Percentiles rank a stretch among this genome's conserved stretches.
These are phyloP conservation scores for Hermetia illucens DNA, from an alignment of 1,140 invertebrate species.

Conservation along the genomic window DNA sequence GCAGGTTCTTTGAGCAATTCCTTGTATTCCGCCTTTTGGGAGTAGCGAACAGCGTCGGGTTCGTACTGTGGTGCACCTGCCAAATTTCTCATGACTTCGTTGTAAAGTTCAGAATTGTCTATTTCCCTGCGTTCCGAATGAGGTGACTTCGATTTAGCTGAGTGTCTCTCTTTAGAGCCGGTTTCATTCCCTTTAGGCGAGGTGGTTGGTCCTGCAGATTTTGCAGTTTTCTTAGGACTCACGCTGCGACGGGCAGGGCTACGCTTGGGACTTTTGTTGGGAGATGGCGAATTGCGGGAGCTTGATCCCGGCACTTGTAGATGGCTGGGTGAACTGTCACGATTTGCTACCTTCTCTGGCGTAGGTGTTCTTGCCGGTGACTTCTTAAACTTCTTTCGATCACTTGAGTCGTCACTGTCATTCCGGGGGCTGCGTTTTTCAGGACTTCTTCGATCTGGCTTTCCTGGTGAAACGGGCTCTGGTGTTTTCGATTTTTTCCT, in stretches of 20 bases:
- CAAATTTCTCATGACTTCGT: slow-evolving; percentile 21
- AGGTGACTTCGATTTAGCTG: too few relatives aligned
- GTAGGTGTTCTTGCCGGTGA: slow-evolving; percentile 10
- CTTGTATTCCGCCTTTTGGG: slow-evolving; percentile 23
- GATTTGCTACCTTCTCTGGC: slow-evolving; percentile 14
- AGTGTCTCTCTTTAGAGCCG: slow-evolving; percentile 17
- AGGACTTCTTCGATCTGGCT: slow-evolving; percentile 3
- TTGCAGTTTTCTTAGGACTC: too few relatives aligned
- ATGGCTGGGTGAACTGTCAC: neutral
- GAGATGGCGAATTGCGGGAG: too few relatives aligned
- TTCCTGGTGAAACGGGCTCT: slow-evolving; percentile 3
- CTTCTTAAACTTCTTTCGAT: too few relatives aligned
- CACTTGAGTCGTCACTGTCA: slow-evolving; percentile 6
- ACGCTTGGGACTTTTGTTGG: too few relatives aligned
- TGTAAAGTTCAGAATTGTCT: slow-evolving; percentile 17
- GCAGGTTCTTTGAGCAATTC: slow-evolving; percentile 23
- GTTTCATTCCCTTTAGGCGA: neutral
- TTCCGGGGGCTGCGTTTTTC: slow-evolving; percentile 1
- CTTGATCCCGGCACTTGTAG: neutral
- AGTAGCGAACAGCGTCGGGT: slow-evolving; percentile 12
- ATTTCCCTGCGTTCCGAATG: too few relatives aligned
- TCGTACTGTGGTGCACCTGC: slow-evolving; percentile 7
- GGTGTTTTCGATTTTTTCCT: slow-evolving; percentile 14
- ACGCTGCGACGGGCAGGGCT: too few relatives aligned
- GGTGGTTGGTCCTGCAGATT: too few relatives aligned